Base-by-base conservation (phyloP, 2,888 invertebrate genomes). In the Ophion costatus region DNA sequence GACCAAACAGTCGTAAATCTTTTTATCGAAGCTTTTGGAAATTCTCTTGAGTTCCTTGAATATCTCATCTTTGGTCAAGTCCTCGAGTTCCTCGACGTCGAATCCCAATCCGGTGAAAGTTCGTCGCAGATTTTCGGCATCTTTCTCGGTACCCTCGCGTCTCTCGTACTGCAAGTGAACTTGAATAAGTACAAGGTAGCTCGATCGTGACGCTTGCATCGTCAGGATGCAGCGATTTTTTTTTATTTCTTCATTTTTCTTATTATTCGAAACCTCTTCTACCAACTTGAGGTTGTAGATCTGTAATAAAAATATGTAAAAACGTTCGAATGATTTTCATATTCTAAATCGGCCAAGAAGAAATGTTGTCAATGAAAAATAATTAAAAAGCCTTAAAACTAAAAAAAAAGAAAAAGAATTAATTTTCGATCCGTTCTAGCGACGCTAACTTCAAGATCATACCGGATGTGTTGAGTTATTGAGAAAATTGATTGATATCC, bases 61-160 rank as follows among this genome's bases (percentile, higher is more conserved):
- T 57, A 94, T 91, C 20, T 91, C 87, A 3, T 75, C 59, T 86
- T 93, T 92, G 0, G 86, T 89, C 45, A 94, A 82, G 89, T 94
- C 90, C 3, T 91, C 80, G 64, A 84, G 81, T 4, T 90, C 80
- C 33, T 88, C 79, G 3, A 94, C 90, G 24, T 86, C 87, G 82
- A 94, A 95, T 7, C 94, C 94, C 86, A 93, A 93, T 22, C 88
- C 88, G 67, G 83, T 71, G 87, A 94, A 95, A 2, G 94, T 93
- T 22, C 89, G 83, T 22, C 85, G 59, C 51, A 95, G 88, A 69
- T 88, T 89, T 0, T 89, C 86, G 45, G 90, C 87, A 88, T 95
- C 95, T 7, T 87, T 86, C 29, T 91, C 84, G 1, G 94, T 94
- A 6, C 95, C 95, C 3, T 82, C 67, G 70, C 95, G 89, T 0